phyloP scores from a whole-genome alignment of 2,113 vertebrate genomes.

The Pterocles gutturalis region DNA sequence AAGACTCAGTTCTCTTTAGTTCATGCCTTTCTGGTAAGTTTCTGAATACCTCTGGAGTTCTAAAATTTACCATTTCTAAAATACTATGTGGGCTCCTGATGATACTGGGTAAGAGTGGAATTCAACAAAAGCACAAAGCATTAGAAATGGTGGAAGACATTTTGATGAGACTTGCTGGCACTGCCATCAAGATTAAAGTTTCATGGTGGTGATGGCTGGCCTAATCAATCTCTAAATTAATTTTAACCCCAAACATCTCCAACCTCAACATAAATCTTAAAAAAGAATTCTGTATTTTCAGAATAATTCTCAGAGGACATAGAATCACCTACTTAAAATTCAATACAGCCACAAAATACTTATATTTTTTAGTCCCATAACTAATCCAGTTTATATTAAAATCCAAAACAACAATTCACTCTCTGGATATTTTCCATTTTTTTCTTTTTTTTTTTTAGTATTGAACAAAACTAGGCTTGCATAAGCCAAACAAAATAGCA shows the following conservation, averaged over 20 bases:
- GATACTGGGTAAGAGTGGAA: neutral
- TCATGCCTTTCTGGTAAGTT: neutral
- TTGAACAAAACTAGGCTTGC: neutral
- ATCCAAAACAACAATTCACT: conserved; percentile 22
- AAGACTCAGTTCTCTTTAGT: neutral
- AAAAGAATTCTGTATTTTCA: conserved; percentile 18
- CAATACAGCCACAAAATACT: neutral
- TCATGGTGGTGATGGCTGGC: neutral
- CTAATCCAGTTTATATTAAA: conserved; percentile 67
- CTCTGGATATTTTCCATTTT: neutral
- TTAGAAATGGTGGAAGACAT: neutral
- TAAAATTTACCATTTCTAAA: neutral
- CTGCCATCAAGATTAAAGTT: neutral
- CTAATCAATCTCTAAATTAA: neutral
- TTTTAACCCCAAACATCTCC: conserved; percentile 14
- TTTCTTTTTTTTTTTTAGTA: neutral
- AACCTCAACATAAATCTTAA: neutral
- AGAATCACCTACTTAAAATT: conserved; percentile 48
- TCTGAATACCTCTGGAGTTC: neutral
- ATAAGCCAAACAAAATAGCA: conserved; percentile 31
- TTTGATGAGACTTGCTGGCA: neutral
- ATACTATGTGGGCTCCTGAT: neutral
- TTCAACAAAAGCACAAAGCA: neutral
- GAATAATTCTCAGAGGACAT: conserved; percentile 1
- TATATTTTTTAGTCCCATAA: conserved; percentile 43